Percentiles rank a stretch among this genome's conserved stretches.
Evolutionary conservation across 1,140 invertebrate species (phyloP).

Genomic region (Cyclargus thomasi): DNA sequence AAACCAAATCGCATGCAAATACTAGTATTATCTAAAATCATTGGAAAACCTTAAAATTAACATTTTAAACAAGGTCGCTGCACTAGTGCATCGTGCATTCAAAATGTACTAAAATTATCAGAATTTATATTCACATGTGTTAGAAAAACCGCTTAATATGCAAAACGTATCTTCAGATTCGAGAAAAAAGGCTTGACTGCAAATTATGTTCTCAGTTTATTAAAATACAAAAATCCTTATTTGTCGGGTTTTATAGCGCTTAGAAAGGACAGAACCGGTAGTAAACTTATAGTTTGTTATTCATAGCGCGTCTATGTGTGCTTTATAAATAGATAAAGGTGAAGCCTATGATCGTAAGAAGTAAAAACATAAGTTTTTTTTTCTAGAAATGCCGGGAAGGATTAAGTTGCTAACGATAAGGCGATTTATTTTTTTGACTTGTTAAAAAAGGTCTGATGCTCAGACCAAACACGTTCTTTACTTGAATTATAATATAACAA

Average conservation of each 20-base stretch:
- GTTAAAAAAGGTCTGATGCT: no score
- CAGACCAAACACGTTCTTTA: no score
- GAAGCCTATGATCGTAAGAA: background rate
- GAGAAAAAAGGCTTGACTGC: background rate
- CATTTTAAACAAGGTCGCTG: no score
- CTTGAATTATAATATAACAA: no score
- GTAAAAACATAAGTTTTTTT: background rate
- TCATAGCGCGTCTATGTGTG: background rate
- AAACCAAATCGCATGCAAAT: no score
- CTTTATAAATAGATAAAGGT: background rate
- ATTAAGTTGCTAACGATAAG: background rate
- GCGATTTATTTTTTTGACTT: no score
- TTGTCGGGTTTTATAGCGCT: background rate
- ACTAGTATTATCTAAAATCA: no score
- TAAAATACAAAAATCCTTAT: background rate
- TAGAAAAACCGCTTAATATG: background rate
- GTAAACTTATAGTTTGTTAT: background rate
- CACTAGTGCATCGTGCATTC: no score
- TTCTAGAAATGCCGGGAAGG: background rate
- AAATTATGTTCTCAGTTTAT: background rate
- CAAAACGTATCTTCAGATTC: background rate
- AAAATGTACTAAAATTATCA: background rate
- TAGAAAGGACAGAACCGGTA: background rate
- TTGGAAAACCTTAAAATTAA: no score
- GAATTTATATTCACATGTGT: background rate